Base-by-base conservation (phyloP, 2,888 invertebrate genomes). In the Desoria tigrina region DNA sequence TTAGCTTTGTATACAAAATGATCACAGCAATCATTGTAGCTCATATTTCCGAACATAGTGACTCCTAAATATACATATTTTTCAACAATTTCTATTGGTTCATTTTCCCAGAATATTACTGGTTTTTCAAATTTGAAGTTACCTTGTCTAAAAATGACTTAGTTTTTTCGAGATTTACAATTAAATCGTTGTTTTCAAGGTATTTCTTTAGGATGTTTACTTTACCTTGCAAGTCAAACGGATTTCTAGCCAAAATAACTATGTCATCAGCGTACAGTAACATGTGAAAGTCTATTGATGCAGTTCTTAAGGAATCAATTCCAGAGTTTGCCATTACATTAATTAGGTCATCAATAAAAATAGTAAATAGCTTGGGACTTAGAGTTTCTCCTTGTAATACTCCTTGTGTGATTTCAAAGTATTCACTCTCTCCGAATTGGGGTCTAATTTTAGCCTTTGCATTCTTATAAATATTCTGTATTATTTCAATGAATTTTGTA, bases 201-300 rank as follows among this genome's bases (percentile, higher is more conserved):
- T 45, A 49, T 39, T 32, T 2, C 26, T 28, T 2, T 6, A 45
- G 18, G 3, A 21, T n/a, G 24, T 63, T 18, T 6, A 63, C 23
- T 37, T 63, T 63, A 23, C 11, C 49, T 24, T 63, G 57, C 9
- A 63, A n/a, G 37, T 63, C 49, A 6, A 56, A 9, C 42, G 37
- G n/a, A 24, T 57, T 63, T 9, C 3, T 37, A 2, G 63, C 56
- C 3, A 63, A 24, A 2, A 63, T 16, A 9, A 57, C 56, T 7
- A 63, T 49, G 23, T 63, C 63, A 23, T 63, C 63, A 7, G 63
- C 63, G 49, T 56, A 63, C 14, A 57, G 28, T 16, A 63, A 50
- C 16, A 50, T n/a, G 24, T 63, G 49, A 1, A 63, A 1, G 2
- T 42, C 28, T 9, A 4, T 26, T 6, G 9, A 6, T 1, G 21